Percentiles rank a stretch among this genome's conserved stretches.
Evolutionary conservation across 2,888 invertebrate species (phyloP).

Genomic region (Empis stercorea): DNA sequence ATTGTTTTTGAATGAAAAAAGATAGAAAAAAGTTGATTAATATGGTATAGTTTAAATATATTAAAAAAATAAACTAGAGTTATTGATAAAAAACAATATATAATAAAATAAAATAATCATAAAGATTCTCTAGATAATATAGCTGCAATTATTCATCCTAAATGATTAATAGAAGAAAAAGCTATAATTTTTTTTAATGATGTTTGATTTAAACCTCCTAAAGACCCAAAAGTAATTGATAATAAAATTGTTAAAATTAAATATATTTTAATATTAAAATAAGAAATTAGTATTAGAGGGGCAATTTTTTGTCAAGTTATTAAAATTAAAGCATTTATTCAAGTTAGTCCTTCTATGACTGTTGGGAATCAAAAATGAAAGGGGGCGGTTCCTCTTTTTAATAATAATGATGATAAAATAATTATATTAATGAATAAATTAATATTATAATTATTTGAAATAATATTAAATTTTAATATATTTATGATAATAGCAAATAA

Average conservation of each 20-base stretch:
- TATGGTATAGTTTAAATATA: slow-evolving; percentile 38
- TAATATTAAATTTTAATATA: slow-evolving; percentile 22
- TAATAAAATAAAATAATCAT: slow-evolving; percentile 38
- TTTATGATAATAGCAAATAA: slow-evolving; percentile 37
- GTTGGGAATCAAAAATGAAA: slow-evolving; percentile 49
- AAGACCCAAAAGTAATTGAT: slow-evolving; percentile 38
- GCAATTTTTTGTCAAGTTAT: slow-evolving; percentile 53
- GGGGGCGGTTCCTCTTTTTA: slow-evolving; percentile 45
- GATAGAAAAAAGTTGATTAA: slow-evolving; percentile 41
- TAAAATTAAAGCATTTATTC: slow-evolving; percentile 43
- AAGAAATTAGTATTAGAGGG: slow-evolving; percentile 43
- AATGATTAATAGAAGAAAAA: slow-evolving; percentile 51
- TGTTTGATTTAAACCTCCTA: slow-evolving; percentile 42
- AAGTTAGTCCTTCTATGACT: slow-evolving; percentile 44
- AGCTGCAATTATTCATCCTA: slow-evolving; percentile 43
- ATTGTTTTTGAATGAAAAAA: slow-evolving; percentile 28
- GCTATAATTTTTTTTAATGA: slow-evolving; percentile 45
- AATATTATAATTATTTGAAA: slow-evolving; percentile 12
- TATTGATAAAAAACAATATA: slow-evolving; percentile 38
- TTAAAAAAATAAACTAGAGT: slow-evolving; percentile 39
- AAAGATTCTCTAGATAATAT: slow-evolving; percentile 38
- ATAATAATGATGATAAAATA: slow-evolving; percentile 34
- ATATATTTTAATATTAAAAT: slow-evolving; percentile 36
- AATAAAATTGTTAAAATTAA: slow-evolving; percentile 37
- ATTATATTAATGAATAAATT: slow-evolving; percentile 26